A percentile compares a stretch with the other conserved stretches of the same genome.
These are phyloP conservation scores for Perca flavescens DNA, from an alignment of 2,113 vertebrate species.

Conservation along the genomic window DNA sequence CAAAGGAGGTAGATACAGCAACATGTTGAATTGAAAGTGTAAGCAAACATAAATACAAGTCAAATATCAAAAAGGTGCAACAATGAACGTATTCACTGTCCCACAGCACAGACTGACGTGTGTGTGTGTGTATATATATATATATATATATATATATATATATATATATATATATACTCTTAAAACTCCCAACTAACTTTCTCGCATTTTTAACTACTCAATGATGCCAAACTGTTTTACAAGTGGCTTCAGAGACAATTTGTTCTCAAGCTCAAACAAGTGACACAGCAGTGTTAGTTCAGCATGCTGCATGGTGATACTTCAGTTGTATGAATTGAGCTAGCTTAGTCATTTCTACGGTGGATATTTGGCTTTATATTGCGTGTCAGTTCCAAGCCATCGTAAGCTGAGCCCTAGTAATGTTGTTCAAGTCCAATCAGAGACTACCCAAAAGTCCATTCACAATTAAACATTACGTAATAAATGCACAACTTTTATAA, in stretches of 20 bases:
- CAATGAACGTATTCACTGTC: not conserved
- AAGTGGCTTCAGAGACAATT: conserved; percentile 5
- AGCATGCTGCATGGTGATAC: not conserved
- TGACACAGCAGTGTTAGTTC: not conserved
- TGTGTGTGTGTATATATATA: no score
- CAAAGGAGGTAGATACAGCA: conserved; percentile 43
- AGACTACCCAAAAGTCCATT: not conserved
- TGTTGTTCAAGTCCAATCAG: not conserved
- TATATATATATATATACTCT: not conserved
- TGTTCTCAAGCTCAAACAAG: conserved; percentile 5
- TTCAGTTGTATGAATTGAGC: not conserved
- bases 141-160: no score
- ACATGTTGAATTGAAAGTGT: conserved; percentile 17
- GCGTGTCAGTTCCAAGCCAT: not conserved
- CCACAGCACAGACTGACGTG: not conserved
- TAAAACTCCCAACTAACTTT: not conserved
- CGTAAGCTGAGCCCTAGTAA: not conserved
- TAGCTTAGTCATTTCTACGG: not conserved
- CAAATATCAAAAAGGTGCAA: conserved; percentile 28
- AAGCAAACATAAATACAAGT: conserved; percentile 21
- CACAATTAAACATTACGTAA: not conserved
- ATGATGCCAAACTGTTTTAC: conserved; percentile 9
- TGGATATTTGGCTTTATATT: not conserved
- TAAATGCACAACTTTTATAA: conserved; percentile 21
- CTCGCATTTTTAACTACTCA: conserved; percentile 18